Conservation (phyloP, 1,140 invertebrate species). For the Coptotermes formosanus region DNA sequence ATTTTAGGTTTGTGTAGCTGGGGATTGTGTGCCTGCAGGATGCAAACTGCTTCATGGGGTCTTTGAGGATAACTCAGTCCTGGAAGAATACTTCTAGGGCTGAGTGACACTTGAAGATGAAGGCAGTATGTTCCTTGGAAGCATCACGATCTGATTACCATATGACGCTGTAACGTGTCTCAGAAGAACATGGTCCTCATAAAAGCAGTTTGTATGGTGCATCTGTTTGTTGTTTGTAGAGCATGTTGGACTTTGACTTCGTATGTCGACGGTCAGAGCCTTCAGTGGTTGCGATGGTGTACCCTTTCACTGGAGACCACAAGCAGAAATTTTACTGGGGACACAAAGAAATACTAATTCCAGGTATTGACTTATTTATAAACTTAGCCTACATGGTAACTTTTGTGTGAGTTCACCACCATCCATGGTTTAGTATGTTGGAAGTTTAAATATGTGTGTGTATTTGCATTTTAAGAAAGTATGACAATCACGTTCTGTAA, state of each 20-base stretch:
- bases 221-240: slow-evolving; percentile 42
- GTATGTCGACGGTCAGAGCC: slow-evolving; percentile 88
- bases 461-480: neutral
- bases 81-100: too few relatives aligned
- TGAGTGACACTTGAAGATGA: too few relatives aligned
- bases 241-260: slow-evolving; percentile 99
- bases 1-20: too few relatives aligned
- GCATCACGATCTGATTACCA: too few relatives aligned
- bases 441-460: neutral
- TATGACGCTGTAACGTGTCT: too few relatives aligned
- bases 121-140: too few relatives aligned
- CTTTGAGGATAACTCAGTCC: too few relatives aligned
- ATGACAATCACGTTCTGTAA: too few relatives aligned
- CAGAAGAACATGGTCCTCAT: too few relatives aligned
- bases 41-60: too few relatives aligned
- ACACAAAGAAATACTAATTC: slow-evolving; percentile 95
- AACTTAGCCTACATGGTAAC: neutral
- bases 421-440: neutral
- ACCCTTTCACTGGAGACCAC: slow-evolving; percentile 98
- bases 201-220: too few relatives aligned
- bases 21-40: too few relatives aligned
- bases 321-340: slow-evolving; percentile 99
- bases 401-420: neutral
- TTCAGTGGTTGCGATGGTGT: slow-evolving; percentile 93
- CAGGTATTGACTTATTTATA: slow-evolving; percentile 47